A percentile compares a stretch with the other conserved stretches of the same genome.
Conservation (phyloP, 2,113 vertebrate species). For the Pomatorhinus ruficollis region DNA sequence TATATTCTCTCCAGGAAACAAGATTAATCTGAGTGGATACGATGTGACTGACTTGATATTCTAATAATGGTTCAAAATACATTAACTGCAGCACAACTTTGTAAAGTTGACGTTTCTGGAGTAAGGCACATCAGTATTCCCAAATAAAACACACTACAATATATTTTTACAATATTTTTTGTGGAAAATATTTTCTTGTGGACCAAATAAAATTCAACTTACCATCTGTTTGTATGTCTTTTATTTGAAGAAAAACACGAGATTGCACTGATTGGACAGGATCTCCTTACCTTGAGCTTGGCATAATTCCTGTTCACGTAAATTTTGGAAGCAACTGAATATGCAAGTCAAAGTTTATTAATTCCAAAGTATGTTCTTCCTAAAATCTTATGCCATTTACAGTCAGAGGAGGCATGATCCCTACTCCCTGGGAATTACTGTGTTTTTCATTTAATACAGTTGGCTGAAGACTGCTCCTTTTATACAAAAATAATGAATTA, state of each 20-base stretch:
- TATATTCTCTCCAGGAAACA: conserved; percentile 2
- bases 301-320: background rate
- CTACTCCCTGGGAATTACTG: background rate
- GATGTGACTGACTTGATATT: background rate
- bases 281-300: background rate
- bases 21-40: background rate
- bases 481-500: background rate
- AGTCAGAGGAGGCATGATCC: background rate
- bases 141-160: conserved; percentile 32
- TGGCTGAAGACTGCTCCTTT: background rate
- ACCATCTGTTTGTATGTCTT: conserved; percentile 25
- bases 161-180: conserved; percentile 75
- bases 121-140: background rate
- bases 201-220: conserved; percentile 71
- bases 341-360: background rate
- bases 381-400: background rate
- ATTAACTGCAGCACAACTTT: conserved; percentile 24
- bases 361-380: background rate
- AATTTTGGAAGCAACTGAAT: background rate
- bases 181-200: conserved; percentile 71
- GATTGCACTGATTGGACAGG: background rate
- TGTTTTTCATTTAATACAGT: background rate
- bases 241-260: conserved; percentile 27
- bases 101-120: conserved; percentile 25
- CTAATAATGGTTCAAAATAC: background rate